phyloP scores from a whole-genome alignment of 2,797 vertebrate genomes.

The Paramormyrops hopkinsi region DNA sequence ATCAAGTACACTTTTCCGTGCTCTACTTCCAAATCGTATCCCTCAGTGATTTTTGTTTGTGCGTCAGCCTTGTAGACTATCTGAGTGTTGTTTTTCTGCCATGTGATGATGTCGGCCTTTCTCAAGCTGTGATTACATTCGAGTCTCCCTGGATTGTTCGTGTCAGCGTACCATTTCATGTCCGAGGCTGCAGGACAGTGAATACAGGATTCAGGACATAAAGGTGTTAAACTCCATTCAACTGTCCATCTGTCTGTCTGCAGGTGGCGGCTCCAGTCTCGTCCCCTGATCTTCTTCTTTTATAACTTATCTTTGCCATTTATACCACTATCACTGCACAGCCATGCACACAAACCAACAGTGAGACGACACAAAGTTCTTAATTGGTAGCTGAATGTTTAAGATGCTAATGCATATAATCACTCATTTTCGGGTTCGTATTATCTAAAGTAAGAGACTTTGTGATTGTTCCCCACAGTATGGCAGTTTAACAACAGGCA shows the following conservation, averaged over 20 bases:
- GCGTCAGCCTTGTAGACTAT: neutral
- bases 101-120: neutral
- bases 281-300: neutral
- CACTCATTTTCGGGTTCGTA: neutral
- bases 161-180: neutral
- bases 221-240: neutral
- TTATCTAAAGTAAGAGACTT: neutral
- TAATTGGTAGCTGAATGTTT: neutral
- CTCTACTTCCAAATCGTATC: neutral
- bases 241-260: neutral
- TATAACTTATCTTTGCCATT: neutral
- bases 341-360: neutral
- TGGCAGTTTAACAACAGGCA: neutral
- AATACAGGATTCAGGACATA: neutral
- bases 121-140: neutral
- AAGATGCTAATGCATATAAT: neutral
- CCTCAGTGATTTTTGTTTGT: neutral
- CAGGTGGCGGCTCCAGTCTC: neutral
- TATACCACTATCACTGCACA: neutral
- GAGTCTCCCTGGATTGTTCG: neutral
- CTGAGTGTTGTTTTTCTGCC: neutral
- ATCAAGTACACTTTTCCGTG: neutral
- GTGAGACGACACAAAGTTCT: neutral
- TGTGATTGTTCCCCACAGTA: neutral
- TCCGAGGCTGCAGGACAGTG: neutral